Conservation (phyloP, 1,140 invertebrate species). For the Chironomus tepperi region DNA sequence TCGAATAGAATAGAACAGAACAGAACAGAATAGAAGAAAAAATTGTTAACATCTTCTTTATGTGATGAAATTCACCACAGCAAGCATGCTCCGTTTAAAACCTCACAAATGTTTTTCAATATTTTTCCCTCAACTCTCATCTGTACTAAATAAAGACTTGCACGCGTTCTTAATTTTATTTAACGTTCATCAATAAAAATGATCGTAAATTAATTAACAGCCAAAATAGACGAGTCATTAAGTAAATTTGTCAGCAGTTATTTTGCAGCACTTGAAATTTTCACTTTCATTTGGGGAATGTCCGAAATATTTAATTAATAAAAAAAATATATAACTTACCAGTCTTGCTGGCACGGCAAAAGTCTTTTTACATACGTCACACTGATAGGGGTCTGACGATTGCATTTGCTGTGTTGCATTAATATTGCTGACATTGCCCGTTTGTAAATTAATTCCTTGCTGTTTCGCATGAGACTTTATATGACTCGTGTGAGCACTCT, state of each 20-base stretch:
- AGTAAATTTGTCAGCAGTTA: too few species aligned
- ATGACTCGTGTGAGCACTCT: constrained; percentile 50
- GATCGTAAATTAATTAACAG: too few species aligned
- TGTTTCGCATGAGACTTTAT: constrained; percentile 46
- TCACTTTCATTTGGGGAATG: not conserved
- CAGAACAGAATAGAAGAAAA: not conserved
- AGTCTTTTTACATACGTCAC: constrained; percentile 84
- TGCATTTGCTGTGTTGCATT: constrained; percentile 18
- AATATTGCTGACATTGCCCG: not conserved
- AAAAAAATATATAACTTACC: constrained; percentile 41
- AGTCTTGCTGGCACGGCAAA: constrained; percentile 85
- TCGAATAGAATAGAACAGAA: not conserved
- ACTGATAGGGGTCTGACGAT: constrained; percentile 66
- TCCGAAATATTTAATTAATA: too few species aligned
- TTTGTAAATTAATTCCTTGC: constrained; percentile 24
- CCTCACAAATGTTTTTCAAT: too few species aligned
- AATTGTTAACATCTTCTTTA: not conserved
- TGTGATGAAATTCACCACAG: not conserved
- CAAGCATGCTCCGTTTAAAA: not conserved
- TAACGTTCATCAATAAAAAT: too few species aligned
- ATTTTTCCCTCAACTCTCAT: too few species aligned
- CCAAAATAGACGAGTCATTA: too few species aligned
- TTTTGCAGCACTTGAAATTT: too few species aligned
- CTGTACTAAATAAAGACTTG: too few species aligned
- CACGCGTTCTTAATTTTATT: too few species aligned